phyloP scores from a whole-genome alignment of 2,888 invertebrate species.

The Sinhomidia bicolor region DNA sequence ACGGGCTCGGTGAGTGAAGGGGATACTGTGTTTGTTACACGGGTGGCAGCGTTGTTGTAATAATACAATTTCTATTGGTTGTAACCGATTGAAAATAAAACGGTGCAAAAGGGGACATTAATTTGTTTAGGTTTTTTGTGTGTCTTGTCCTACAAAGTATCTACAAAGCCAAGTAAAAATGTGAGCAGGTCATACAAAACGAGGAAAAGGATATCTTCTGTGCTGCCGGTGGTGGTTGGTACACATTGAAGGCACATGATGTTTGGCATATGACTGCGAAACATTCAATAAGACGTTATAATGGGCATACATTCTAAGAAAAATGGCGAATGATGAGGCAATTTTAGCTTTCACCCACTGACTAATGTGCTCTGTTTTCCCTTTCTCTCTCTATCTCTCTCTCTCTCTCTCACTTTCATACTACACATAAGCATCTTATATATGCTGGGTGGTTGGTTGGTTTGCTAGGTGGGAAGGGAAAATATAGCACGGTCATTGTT shows the following conservation, averaged over 20 bases:
- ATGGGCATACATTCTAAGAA: conserved; percentile 34
- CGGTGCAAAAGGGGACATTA: not conserved
- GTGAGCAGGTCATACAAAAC: too few relatives aligned
- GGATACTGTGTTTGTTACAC: too few relatives aligned
- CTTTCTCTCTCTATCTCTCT: not conserved
- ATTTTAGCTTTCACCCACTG: conserved; percentile 68
- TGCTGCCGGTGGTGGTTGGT: too few relatives aligned
- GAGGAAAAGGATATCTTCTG: too few relatives aligned
- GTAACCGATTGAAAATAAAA: not conserved
- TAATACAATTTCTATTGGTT: not conserved
- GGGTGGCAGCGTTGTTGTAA: too few relatives aligned
- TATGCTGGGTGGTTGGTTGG: too few relatives aligned
- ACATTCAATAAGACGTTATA: conserved; percentile 54
- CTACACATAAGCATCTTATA: not conserved
- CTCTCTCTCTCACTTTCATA: too few relatives aligned
- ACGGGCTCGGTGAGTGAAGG: too few relatives aligned
- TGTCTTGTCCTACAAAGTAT: not conserved
- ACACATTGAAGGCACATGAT: too few relatives aligned
- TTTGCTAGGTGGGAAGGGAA: not conserved
- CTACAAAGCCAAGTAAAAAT: too few relatives aligned
- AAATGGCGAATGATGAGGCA: conserved; percentile 64
- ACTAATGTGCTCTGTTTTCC: conserved; percentile 57
- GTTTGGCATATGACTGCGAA: conserved; percentile 7
- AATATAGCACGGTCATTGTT: not conserved
- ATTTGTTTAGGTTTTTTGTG: not conserved